Evolutionary conservation across 1,140 invertebrate species (phyloP).

Genomic region (Caenorhabditis brenneri): DNA sequence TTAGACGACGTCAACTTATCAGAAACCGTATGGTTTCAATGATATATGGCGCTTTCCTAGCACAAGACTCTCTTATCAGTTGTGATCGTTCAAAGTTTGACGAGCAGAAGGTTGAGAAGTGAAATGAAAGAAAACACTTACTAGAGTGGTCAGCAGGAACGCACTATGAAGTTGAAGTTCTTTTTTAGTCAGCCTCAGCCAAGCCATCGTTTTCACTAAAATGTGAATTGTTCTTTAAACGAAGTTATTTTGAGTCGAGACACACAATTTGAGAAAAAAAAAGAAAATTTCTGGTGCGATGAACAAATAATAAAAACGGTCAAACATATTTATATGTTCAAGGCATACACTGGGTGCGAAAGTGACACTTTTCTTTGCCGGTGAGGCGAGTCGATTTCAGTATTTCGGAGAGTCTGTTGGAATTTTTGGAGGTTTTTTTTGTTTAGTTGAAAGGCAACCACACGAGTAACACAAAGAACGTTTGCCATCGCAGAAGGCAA

Average conservation of each 20-base stretch:
- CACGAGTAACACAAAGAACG: background rate
- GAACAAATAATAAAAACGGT: conserved; percentile 12
- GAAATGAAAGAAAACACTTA: background rate
- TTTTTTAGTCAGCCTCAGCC: background rate
- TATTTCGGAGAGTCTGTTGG: background rate
- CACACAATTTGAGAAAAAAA: background rate
- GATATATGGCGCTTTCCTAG: background rate
- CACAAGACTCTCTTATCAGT: conserved; percentile 1
- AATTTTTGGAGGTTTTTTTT: background rate
- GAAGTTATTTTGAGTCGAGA: background rate
- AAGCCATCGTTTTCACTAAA: background rate
- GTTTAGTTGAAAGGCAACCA: background rate
- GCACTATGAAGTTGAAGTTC: background rate
- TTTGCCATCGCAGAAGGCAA: no score
- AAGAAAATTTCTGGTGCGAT: background rate
- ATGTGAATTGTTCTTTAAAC: background rate
- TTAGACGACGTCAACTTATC: conserved; percentile 9
- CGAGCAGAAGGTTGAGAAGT: background rate
- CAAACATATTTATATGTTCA: conserved; percentile 22
- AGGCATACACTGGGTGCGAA: background rate
- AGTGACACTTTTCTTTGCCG: background rate
- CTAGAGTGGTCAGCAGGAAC: background rate
- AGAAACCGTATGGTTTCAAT: background rate
- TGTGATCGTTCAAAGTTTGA: conserved; percentile 23
- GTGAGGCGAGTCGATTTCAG: background rate